A percentile compares a stretch with the other conserved stretches of the same genome.
These are phyloP conservation scores for Isaurus tuberculatus DNA, from an alignment of 92 coral and sea anemone genomes.

Conservation along the genomic window DNA sequence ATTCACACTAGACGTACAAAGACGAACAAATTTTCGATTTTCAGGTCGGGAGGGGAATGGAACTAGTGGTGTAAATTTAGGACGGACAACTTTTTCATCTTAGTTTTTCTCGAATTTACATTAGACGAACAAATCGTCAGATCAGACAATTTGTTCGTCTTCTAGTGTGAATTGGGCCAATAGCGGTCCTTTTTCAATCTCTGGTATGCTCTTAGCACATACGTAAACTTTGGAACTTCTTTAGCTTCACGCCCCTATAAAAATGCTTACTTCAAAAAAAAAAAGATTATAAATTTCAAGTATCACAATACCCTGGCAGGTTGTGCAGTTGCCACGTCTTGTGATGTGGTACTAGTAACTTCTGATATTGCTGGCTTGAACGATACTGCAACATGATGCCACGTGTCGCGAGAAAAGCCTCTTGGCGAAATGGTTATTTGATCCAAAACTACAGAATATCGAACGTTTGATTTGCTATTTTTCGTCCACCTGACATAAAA, in stretches of 20 bases:
- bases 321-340: constrained; percentile 7
- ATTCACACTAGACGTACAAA: too few species aligned
- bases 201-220: too few species aligned
- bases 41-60: too few species aligned
- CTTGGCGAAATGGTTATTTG: constrained; percentile 68
- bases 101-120: too few species aligned
- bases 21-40: too few species aligned
- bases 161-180: too few species aligned
- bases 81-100: too few species aligned
- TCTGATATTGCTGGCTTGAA: constrained; percentile 33
- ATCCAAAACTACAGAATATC: constrained; percentile 55
- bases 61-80: too few species aligned
- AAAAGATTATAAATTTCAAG: not conserved
- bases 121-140: too few species aligned
- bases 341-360: not conserved
- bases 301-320: constrained; percentile 34
- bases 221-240: too few species aligned
- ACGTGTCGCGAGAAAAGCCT: constrained; percentile 81
- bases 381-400: constrained; percentile 94
- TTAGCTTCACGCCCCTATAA: not conserved
- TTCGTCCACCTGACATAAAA: constrained; percentile 81
- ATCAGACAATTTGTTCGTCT: too few species aligned
- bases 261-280: not conserved
- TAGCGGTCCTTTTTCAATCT: too few species aligned
- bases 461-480: constrained; percentile 67